phyloP scores from a whole-genome alignment of 2,113 vertebrate genomes.

The Neoarius graeffei region DNA sequence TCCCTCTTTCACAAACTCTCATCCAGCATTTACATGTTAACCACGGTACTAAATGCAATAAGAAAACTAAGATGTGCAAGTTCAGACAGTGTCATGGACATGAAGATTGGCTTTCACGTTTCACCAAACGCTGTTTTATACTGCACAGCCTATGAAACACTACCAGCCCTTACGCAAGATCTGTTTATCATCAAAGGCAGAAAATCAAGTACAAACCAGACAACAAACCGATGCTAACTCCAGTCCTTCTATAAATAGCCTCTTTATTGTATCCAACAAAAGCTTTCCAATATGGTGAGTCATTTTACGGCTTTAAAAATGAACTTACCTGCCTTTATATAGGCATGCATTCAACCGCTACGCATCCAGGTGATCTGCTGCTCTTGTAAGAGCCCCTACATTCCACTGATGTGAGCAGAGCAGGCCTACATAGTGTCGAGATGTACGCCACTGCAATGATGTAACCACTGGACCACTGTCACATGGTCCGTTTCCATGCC shows the following conservation, averaged over 20 bases:
- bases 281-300: slow-evolving; percentile 23
- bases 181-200: not conserved
- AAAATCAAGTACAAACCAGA: slow-evolving; percentile 21
- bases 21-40: not conserved
- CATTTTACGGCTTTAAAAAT: slow-evolving; percentile 26
- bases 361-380: slow-evolving; percentile 40
- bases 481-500: slow-evolving; percentile 63
- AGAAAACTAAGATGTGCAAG: not conserved
- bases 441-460: slow-evolving; percentile 55
- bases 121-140: not conserved
- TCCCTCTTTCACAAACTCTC: not conserved
- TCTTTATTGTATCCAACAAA: slow-evolving; percentile 21
- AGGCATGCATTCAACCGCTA: slow-evolving; percentile 46
- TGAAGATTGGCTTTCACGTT: not conserved
- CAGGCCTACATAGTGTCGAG: slow-evolving; percentile 33
- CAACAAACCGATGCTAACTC: slow-evolving; percentile 39
- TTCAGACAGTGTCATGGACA: not conserved
- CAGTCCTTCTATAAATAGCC: slow-evolving; percentile 43
- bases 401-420: slow-evolving; percentile 50
- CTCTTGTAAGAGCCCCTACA: slow-evolving; percentile 48
- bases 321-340: slow-evolving; percentile 48
- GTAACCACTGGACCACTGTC: slow-evolving; percentile 56
- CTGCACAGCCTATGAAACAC: slow-evolving; percentile 21
- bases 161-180: not conserved
- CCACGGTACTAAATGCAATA: not conserved